Base-by-base conservation (phyloP, 2,888 invertebrate species). In the Selenia dentaria region DNA sequence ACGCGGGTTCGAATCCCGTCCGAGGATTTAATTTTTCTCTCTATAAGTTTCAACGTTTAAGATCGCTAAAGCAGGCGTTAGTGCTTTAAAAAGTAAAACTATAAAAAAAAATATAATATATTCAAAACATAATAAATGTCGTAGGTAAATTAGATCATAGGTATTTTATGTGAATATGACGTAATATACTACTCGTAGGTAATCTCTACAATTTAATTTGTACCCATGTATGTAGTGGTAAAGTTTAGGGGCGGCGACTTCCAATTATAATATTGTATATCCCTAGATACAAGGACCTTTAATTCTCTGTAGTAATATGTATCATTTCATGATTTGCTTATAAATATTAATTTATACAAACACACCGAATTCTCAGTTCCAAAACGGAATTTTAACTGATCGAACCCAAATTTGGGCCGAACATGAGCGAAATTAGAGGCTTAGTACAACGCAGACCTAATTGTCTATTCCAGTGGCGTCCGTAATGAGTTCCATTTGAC, bases 401-500 rank as follows among this genome's bases (percentile, higher is more conserved):
- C 8, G 6, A 6, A 8, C 2, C 8, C 22, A 6, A 22, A 22
- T 22, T 22, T 6, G 22, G 8, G 8, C 6, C 8, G 31, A 43
- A 32, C 18, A 43, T 25, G 35, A n/a, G 12, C 37, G 20, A 37
- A 44, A 50, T 33, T 36, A 27, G 37, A 32, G 22, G 44, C 44
- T 44, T 44, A 44, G 20, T 26, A 22, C 22, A 27, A 44, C 27
- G 16, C 34, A 9, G 34, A 24, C 24, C 25, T 34, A 34, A 34
- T 29, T 14, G 28, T 28, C 38, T 24, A 38, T 31, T 24, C 37
- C 26, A 11, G 11, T 40, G 25, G 18, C 31, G 12, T 26, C 35
- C 31, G 29, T 46, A 40, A 46, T 46, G 46, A 46, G 46, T 40
- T 40, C 27, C 35, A 40, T 35, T 46, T 40, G 18, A 41, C 36